Percentiles rank a stretch among this genome's conserved stretches.
phyloP scores from a whole-genome alignment of 2,797 vertebrate genomes.

The Heteromormyrus szaboi region DNA sequence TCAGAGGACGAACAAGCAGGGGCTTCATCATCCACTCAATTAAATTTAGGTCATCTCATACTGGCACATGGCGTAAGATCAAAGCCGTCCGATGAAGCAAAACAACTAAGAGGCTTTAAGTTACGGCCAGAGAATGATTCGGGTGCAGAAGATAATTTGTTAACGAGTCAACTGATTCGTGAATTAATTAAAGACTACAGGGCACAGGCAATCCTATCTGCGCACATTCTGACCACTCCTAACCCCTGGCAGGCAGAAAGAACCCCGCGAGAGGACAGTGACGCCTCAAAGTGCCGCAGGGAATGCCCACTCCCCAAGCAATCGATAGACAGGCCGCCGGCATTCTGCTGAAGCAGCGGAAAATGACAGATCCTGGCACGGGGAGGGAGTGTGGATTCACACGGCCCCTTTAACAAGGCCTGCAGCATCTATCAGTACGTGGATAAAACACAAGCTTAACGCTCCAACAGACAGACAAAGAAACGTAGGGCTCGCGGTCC shows the following conservation, averaged over 20 bases:
- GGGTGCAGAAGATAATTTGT: not conserved
- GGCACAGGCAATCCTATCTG: not conserved
- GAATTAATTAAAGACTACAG: not conserved
- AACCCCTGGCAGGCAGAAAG: not conserved
- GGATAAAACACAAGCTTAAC: not conserved
- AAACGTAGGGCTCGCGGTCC: not conserved
- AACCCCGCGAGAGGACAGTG: conserved; percentile 14
- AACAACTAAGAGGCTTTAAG: not conserved
- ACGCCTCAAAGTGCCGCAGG: conserved; percentile 33
- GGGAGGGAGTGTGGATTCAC: not conserved
- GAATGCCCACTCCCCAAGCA: conserved; percentile 41
- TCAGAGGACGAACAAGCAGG: not conserved
- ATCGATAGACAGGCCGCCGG: conserved; percentile 59
- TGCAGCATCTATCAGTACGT: not conserved
- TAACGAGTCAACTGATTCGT: not conserved
- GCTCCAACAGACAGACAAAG: not conserved
- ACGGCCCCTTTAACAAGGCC: not conserved
- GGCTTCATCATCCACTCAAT: not conserved
- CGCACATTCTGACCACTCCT: not conserved
- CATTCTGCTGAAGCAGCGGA: conserved; percentile 58
- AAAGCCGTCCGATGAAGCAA: not conserved
- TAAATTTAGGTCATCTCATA: not conserved
- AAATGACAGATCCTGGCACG: conserved; percentile 21
- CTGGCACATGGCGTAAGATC: not conserved
- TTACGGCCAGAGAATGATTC: not conserved